Evolutionary conservation across 2,888 invertebrate species (phyloP).

Genomic region (Mantis religiosa): DNA sequence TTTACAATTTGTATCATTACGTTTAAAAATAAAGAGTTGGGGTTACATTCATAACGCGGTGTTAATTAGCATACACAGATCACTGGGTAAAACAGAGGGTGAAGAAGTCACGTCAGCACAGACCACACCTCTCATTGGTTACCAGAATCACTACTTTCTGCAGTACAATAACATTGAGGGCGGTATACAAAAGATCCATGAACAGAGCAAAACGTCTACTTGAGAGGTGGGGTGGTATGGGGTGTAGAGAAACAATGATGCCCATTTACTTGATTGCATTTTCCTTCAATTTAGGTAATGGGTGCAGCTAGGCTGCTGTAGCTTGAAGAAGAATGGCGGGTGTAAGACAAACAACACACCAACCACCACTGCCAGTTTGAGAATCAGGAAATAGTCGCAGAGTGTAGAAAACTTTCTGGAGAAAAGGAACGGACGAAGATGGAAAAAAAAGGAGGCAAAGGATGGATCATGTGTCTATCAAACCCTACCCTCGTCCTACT

Average conservation of each 20-base stretch:
- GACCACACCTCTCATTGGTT: background rate
- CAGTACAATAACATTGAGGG: background rate
- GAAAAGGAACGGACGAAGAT: background rate
- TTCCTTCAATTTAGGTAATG: constrained; percentile 32
- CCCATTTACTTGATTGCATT: constrained; percentile 33
- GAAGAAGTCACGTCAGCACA: background rate
- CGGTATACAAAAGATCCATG: constrained; percentile 4
- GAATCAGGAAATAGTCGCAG: background rate
- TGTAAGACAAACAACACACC: background rate
- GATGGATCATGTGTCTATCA: background rate
- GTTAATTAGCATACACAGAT: too few species aligned
- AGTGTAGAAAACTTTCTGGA: background rate
- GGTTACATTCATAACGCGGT: too few species aligned
- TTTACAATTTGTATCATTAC: too few species aligned
- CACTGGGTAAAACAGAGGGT: background rate
- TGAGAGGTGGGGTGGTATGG: background rate
- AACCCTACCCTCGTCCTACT: background rate
- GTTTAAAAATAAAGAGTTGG: too few species aligned
- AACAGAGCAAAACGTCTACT: background rate
- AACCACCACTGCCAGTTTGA: background rate
- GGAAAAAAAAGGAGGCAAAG: background rate
- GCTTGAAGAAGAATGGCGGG: background rate
- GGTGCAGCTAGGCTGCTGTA: background rate
- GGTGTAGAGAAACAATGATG: constrained; percentile 21
- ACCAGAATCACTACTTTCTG: background rate